Evolutionary conservation across 37 sponge, comb jelly and placozoan species (phyloP).

Genomic region (Aplysina aerophoba): DNA sequence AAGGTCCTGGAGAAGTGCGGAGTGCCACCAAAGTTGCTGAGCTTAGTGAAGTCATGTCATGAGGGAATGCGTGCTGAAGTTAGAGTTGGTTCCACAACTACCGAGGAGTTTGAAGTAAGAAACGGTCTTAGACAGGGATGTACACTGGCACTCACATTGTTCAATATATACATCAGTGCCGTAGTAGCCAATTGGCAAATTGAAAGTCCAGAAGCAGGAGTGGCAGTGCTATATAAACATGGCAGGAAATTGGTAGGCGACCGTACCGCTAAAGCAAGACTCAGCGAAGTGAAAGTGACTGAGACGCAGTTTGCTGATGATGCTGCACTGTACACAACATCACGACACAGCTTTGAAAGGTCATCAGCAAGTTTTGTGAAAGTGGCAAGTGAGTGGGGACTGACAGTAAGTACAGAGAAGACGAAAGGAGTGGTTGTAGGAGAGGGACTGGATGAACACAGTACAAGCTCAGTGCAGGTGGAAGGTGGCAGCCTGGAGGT

Average conservation of each 20-base stretch:
- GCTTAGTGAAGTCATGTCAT: neutral
- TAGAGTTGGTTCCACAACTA: slow-evolving; percentile 9
- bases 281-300: slow-evolving; percentile 18
- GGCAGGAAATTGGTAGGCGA: slow-evolving; percentile 58
- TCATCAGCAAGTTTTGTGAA: slow-evolving; percentile 13
- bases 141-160: slow-evolving; percentile 37
- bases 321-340: slow-evolving; percentile 28
- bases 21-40: slow-evolving; percentile 27
- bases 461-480: slow-evolving; percentile 22
- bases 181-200: slow-evolving; percentile 35
- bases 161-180: slow-evolving; percentile 47
- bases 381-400: slow-evolving; percentile 29
- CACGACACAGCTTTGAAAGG: slow-evolving; percentile 16
- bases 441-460: neutral
- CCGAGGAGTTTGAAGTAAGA: slow-evolving; percentile 32
- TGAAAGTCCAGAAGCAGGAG: slow-evolving; percentile 34
- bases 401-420: slow-evolving; percentile 37
- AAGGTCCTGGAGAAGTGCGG: slow-evolving; percentile 24
- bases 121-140: slow-evolving; percentile 52
- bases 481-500: neutral
- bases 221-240: slow-evolving; percentile 16
- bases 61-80: slow-evolving; percentile 14
- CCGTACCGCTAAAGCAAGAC: slow-evolving; percentile 42
- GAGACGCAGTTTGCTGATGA: slow-evolving; percentile 49
- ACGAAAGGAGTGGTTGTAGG: slow-evolving; percentile 27